Percentiles rank a stretch among this genome's conserved stretches.
Conservation (phyloP, 2,113 vertebrate genomes). For the Daboia siamensis region DNA sequence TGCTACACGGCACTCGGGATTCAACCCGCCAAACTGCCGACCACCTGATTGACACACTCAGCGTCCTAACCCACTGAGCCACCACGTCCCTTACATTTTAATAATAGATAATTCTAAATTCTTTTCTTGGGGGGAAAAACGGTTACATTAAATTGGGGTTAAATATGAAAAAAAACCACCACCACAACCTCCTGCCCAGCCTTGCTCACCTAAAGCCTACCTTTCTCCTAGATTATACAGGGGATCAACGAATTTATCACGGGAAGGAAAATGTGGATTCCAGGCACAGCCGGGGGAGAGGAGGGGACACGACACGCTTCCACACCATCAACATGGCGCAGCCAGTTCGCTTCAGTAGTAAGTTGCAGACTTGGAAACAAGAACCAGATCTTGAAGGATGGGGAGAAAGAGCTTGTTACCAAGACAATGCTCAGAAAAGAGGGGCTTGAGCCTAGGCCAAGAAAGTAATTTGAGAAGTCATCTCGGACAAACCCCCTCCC, state of each 20-base stretch:
- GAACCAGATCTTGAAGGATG: background rate
- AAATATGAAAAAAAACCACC: background rate
- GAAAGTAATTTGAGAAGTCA: background rate
- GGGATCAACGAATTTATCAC: constrained; percentile 82
- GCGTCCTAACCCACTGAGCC: no score
- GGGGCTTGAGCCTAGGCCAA: background rate
- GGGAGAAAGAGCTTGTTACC: background rate
- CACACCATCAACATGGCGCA: constrained; percentile 82
- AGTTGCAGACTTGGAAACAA: constrained; percentile 74
- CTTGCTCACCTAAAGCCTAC: background rate
- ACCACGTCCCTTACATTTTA: no score
- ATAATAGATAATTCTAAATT: background rate
- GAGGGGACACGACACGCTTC: constrained; percentile 70
- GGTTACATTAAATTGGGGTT: background rate
- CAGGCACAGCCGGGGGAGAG: constrained; percentile 62
- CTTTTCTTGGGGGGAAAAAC: background rate
- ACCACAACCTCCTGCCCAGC: background rate
- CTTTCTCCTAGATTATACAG: constrained; percentile 71
- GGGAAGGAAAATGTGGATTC: constrained; percentile 78
- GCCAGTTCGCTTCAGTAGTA: constrained; percentile 94
- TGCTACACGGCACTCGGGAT: no score
- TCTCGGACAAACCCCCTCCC: background rate
- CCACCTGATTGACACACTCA: no score
- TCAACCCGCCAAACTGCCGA: no score
- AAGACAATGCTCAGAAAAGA: background rate